phyloP scores from a whole-genome alignment of 2,113 vertebrate genomes.

The Castor canadensis region DNA sequence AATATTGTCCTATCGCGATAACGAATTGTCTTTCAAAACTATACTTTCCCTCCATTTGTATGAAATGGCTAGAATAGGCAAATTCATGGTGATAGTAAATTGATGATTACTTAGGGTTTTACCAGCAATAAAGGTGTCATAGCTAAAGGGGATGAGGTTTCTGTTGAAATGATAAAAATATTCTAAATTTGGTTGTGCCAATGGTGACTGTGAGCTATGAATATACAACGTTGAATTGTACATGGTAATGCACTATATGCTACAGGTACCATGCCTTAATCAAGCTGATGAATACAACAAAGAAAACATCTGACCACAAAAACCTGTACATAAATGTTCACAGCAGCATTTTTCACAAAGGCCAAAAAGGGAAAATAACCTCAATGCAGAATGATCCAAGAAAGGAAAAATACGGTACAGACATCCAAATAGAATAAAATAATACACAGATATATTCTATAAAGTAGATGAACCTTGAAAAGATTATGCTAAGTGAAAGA shows the following conservation, averaged over 20 bases:
- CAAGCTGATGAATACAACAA: not conserved
- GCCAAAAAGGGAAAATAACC: not conserved
- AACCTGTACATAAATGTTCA: not conserved
- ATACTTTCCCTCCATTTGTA: not conserved
- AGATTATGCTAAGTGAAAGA: not conserved
- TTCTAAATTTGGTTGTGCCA: not conserved
- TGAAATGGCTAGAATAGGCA: not conserved
- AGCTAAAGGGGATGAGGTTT: not conserved
- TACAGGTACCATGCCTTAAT: not conserved
- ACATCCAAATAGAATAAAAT: not conserved
- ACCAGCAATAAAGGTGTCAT: not conserved
- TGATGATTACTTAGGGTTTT: not conserved
- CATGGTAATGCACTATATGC: too few relatives aligned
- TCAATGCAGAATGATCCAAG: too few relatives aligned
- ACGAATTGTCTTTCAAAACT: slow-evolving; percentile 11
- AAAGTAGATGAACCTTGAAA: not conserved
- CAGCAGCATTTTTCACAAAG: not conserved
- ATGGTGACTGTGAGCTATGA: not conserved
- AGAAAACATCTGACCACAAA: not conserved
- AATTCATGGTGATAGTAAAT: not conserved
- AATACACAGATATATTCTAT: too few relatives aligned
- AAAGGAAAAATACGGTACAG: too few relatives aligned
- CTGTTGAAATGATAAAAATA: not conserved
- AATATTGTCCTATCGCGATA: not conserved
- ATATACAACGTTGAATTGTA: fast-evolving